phyloP scores from a whole-genome alignment of 2,113 vertebrate species.

The Leucoraja erinaceus region DNA sequence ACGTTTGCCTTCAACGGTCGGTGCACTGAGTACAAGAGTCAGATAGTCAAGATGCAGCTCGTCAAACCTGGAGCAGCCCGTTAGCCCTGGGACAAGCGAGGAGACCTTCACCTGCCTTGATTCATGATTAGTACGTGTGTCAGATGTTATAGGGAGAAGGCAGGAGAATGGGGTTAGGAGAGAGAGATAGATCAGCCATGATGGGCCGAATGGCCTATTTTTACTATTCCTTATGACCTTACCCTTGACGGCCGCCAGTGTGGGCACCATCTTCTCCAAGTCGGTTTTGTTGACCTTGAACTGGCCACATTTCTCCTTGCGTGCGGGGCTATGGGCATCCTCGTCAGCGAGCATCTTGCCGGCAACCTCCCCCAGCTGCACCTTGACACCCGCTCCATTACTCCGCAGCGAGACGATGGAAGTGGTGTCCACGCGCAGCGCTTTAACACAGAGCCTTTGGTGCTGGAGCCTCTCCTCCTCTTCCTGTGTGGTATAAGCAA shows the following conservation, averaged over 20 bases:
- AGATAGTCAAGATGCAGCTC: no score
- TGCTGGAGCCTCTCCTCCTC: no score
- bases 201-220: no score
- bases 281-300: background rate
- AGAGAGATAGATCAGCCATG: no score
- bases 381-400: background rate
- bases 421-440: background rate
- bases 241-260: background rate
- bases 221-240: background rate
- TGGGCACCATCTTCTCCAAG: background rate
- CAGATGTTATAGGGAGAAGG: no score
- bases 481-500: background rate
- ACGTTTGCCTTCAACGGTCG: no score
- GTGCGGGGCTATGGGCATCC: background rate
- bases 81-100: no score
- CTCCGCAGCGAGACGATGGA: background rate
- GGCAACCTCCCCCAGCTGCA: background rate
- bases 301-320: background rate
- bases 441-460: background rate
- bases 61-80: no score
- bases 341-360: background rate
- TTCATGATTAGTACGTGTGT: no score
- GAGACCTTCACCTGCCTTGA: no score
- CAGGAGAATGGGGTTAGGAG: no score
- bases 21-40: no score